These are phyloP conservation scores for Pardosa pseudoannulata DNA, from an alignment of 2,888 invertebrate species.

Conservation along the genomic window DNA sequence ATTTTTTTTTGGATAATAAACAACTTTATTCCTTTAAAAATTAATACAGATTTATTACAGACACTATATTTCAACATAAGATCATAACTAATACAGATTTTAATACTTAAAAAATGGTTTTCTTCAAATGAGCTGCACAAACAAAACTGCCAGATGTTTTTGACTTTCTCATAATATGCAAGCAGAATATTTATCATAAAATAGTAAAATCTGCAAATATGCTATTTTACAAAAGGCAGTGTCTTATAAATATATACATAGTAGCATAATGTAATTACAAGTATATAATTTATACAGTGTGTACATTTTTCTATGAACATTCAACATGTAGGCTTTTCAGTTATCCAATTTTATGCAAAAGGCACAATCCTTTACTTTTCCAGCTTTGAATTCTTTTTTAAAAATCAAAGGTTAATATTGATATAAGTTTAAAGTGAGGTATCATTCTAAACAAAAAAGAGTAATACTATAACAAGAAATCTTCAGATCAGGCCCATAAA, in stretches of 20 bases:
- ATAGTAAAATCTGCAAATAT: conserved; percentile 7
- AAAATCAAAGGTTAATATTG: too few species aligned
- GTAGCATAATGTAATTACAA: conserved; percentile 14
- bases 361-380: background rate
- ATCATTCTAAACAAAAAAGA: too few species aligned
- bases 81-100: background rate
- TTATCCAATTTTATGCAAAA: background rate
- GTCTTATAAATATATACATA: conserved; percentile 7
- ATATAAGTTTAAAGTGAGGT: too few species aligned
- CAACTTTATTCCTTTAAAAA: conserved; percentile 6
- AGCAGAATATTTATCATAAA: conserved; percentile 8
- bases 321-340: background rate
- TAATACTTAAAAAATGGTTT: background rate
- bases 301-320: background rate
- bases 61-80: background rate
- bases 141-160: background rate
- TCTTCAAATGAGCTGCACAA: background rate
- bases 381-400: background rate
- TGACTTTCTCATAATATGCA: background rate
- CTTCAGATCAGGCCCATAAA: too few species aligned
- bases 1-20: too few species aligned
- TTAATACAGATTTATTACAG: background rate
- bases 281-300: conserved; percentile 12
- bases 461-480: too few species aligned
- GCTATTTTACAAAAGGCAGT: conserved; percentile 19